Evolutionary conservation across 2,113 vertebrate genomes (phyloP), one percentile per base, ranked within the genome.

Genomic region (Myanophis thanlyinensis): DNA sequence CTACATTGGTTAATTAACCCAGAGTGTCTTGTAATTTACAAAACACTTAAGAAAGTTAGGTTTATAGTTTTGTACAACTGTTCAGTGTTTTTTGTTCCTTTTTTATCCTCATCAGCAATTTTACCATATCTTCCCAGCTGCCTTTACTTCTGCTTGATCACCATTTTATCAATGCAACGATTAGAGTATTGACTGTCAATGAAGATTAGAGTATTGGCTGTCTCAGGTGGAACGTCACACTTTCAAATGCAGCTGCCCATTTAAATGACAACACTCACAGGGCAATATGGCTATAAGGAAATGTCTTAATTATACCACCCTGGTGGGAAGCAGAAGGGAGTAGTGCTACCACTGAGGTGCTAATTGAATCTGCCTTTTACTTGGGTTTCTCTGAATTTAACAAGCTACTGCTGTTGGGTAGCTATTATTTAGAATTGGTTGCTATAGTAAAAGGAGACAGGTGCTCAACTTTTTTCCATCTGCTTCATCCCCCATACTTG

Each of bases 91-190:
- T 95, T 93, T 47, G 67, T 93, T 93, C 93, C 94, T 95, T 94
- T 96, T 91, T 94, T 93, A 92, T 52, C 56, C 27, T 0, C 0
- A 0, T 2, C 92, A 94, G 91, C 94, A 1, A 53, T 87, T 87
- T 80, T 22, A 54, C 62, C 0, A 30, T 27, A 1, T 44, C 0
- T 0, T 20, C 0, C n/a, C 59, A 0, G 54, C 53, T 0, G 0
- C 25, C 9, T 84, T 49, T 47, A 44, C 0, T 0, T 25, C 46
- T 91, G 51, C 2, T 73, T 85, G 73, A 59, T 85, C 46, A 30
- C 13, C 53, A n/a, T 62, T 91, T 89, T 62, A 23, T 86, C 80
- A 40, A 23, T 51, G 46, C 59, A 89, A 40, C 47, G 53, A 10
- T n/a, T n/a, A n/a, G 47, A 59, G 80, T n/a, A n/a, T n/a, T n/a